These are phyloP conservation scores for Pterobdella sp. DNA, from an alignment of 2,888 invertebrate genomes.

Conservation along the genomic window DNA sequence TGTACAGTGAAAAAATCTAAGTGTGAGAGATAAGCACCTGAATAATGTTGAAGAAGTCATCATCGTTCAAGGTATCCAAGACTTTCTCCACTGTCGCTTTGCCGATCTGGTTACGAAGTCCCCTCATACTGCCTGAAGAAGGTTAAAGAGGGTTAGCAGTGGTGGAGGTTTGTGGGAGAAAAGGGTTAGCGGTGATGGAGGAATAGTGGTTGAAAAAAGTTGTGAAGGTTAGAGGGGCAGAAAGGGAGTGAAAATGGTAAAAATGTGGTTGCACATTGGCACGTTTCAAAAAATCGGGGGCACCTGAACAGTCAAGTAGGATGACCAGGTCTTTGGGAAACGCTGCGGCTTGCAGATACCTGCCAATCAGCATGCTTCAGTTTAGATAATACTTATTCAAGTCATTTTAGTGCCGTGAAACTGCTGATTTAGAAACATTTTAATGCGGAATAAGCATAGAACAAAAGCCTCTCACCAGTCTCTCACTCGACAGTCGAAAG, in stretches of 20 bases:
- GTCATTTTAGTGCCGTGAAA: not conserved
- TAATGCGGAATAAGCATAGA: not conserved
- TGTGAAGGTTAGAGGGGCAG: too few relatives aligned
- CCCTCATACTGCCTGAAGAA: conserved; percentile 96
- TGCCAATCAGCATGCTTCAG: conserved; percentile 35
- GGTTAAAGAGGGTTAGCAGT: too few relatives aligned
- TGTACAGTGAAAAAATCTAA: not conserved
- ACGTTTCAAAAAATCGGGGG: too few relatives aligned
- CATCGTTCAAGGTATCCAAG: conserved; percentile 88
- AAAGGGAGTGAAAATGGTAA: too few relatives aligned
- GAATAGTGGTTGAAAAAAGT: too few relatives aligned
- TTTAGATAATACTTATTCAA: not conserved
- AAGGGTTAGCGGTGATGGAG: too few relatives aligned
- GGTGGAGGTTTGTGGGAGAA: too few relatives aligned
- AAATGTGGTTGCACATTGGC: too few relatives aligned
- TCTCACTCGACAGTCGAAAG: conserved; percentile 82
- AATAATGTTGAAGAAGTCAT: conserved; percentile 90
- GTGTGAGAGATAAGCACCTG: conserved; percentile 51
- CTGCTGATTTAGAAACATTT: not conserved
- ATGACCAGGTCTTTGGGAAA: conserved; percentile 95
- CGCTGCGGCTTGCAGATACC: conserved; percentile 90
- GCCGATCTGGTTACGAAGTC: conserved; percentile 79
- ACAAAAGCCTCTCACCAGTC: conserved; percentile 68
- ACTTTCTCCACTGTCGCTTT: conserved; percentile 78
- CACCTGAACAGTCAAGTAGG: conserved; percentile 64